Evolutionary conservation across 2,113 vertebrate species (phyloP), one percentile per base, ranked within the genome.

Genomic region (Tor tambroides): DNA sequence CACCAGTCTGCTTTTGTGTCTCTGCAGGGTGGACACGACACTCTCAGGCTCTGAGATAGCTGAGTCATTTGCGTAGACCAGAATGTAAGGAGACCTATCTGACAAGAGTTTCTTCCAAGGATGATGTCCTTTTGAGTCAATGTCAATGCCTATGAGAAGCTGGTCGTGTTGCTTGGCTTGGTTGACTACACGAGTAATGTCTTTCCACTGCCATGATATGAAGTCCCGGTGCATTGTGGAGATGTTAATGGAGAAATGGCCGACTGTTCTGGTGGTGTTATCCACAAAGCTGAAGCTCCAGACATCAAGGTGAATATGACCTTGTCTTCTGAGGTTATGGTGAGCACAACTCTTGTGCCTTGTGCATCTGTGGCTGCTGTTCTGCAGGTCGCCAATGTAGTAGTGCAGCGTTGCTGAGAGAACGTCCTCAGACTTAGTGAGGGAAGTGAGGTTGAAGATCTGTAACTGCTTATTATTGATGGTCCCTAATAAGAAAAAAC

Each of bases 11-110:
- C 35, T 93, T 38, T 49, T 89, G 84, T 91, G 96, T 35, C 96
- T 94, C 90, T 92, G 96, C 54, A 99, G 92, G 28, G 95, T 95
- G 0, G 96, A 96, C 1, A 98, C 96, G 12, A 98, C 96, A 0
- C 93, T 98, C 86, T 98, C 97, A 0, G 97, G 96, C 75, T 98
- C 97, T 0, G 97, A 97, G 59, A 99, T 98, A 56, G 97, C 96
- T 0, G 95, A 97, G 83, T 99, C 98, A 0, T 99, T 98, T 90
- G 98, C 98, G 4, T 98, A 99, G 26, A 99, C 95, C 88, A 99
- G 94, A 87, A 99, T 95, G 89, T 99, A 99, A 15, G 98, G 97
- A 0, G 96, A 94, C 0, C 92, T 95, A 80, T 82, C 93, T 5
- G 94, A 93, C 38, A 93, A 86, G 1, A 92, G 86, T 75, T 92